Conservation (phyloP, 2,888 invertebrate species). For the Limnephilus marmoratus region DNA sequence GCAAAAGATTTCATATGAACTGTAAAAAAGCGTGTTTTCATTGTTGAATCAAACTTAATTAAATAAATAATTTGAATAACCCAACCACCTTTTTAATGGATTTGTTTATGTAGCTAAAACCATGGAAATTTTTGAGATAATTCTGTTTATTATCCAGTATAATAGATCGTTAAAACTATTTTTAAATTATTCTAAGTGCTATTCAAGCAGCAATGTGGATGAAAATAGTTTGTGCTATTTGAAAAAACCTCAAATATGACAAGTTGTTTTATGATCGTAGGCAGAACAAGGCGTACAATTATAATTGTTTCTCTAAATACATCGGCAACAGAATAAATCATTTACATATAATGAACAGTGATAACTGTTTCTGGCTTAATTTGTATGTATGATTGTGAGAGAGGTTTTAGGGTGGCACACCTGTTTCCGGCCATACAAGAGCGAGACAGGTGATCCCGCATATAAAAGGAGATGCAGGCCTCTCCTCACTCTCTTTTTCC, state of each 20-base stretch:
- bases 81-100: not conserved
- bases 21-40: not conserved
- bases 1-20: not conserved
- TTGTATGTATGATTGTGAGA: constrained; percentile 15
- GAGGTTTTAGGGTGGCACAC: too few relatives aligned
- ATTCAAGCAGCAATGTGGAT: not conserved
- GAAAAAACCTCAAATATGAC: not conserved
- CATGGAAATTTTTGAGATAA: not conserved
- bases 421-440: too few relatives aligned
- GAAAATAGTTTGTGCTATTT: not conserved
- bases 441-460: too few relatives aligned
- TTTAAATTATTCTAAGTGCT: not conserved
- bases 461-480: too few relatives aligned
- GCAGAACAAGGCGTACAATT: not conserved
- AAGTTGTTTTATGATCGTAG: not conserved
- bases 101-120: not conserved
- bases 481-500: too few relatives aligned
- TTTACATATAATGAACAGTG: not conserved
- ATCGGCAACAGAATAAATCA: not conserved
- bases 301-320: not conserved
- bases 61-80: not conserved
- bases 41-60: not conserved
- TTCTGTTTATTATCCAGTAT: not conserved
- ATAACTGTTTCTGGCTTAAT: constrained; percentile 5
- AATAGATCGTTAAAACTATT: constrained; percentile 21